A percentile compares a stretch with the other conserved stretches of the same genome.
Evolutionary conservation across 1,140 invertebrate genomes (phyloP).

Genomic region (Hylaeus anthracinus): DNA sequence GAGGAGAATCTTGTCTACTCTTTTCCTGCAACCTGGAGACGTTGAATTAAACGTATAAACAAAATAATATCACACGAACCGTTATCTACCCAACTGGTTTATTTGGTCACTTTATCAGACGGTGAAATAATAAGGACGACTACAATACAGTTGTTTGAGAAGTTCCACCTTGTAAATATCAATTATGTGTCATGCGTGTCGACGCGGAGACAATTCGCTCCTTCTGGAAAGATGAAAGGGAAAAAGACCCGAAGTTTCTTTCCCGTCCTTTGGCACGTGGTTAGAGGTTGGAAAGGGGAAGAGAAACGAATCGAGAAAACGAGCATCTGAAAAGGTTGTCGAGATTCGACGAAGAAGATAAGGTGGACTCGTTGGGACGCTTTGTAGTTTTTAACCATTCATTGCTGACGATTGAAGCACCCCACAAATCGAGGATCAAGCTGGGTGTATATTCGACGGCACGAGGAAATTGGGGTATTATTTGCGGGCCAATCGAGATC

Average conservation of each 20-base stretch:
- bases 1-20: too few relatives aligned
- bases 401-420: slow-evolving; percentile 31
- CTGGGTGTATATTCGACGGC: slow-evolving; percentile 5
- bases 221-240: slow-evolving; percentile 15
- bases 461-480: slow-evolving; percentile 30
- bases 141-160: not conserved
- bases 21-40: too few relatives aligned
- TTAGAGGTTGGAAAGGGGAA: not conserved
- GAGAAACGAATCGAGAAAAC: slow-evolving; percentile 54
- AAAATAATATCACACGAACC: too few relatives aligned
- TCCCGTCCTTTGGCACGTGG: slow-evolving; percentile 8
- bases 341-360: slow-evolving; percentile 48
- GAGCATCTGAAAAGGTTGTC: slow-evolving; percentile 46
- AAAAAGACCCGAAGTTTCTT: not conserved
- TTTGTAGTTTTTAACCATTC: slow-evolving; percentile 63
- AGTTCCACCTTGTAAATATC: not conserved
- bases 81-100: too few relatives aligned
- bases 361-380: slow-evolving; percentile 45
- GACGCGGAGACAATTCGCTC: not conserved
- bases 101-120: slow-evolving; percentile 7
- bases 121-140: slow-evolving; percentile 3
- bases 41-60: too few relatives aligned
- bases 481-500: slow-evolving; percentile 36
- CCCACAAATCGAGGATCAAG: slow-evolving; percentile 42
- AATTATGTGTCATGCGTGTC: slow-evolving; percentile 5